phyloP scores from a whole-genome alignment of 2,888 invertebrate genomes.

The Parnassius mnemosyne region DNA sequence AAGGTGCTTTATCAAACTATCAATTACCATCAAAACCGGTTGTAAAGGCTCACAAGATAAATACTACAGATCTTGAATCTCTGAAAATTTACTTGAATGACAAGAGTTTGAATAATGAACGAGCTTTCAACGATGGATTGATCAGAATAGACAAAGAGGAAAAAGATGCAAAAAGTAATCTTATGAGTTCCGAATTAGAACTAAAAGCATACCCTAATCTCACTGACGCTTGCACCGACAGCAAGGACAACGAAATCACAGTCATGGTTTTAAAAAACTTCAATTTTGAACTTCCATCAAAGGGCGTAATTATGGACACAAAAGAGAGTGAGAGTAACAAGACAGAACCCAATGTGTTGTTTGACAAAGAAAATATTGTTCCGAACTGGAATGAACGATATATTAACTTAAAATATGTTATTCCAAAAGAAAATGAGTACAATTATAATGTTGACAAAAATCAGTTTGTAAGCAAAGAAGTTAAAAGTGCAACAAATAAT shows the following conservation, averaged over 20 bases:
- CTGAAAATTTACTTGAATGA: neutral
- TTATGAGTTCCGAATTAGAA: neutral
- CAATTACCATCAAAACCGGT: neutral
- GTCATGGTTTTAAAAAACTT: neutral
- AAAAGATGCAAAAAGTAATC: neutral
- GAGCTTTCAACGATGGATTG: neutral
- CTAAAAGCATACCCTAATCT: neutral
- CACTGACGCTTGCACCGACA: neutral
- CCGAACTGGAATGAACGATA: neutral
- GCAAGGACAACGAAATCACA: neutral
- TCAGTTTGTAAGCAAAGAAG: neutral
- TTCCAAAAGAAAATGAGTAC: neutral
- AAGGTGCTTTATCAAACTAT: neutral
- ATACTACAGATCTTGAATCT: neutral
- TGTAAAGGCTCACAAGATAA: neutral
- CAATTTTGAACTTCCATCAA: neutral
- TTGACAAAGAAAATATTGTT: neutral
- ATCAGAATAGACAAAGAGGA: neutral
- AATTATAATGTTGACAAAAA: neutral
- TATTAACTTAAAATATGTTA: neutral
- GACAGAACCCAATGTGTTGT: neutral
- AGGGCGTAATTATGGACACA: neutral
- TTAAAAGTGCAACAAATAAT: neutral
- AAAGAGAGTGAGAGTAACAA: slow-evolving; percentile 1
- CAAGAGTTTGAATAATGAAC: neutral